Base-by-base conservation (phyloP, 2,888 invertebrate species). In the Cheilosia scutellata region DNA sequence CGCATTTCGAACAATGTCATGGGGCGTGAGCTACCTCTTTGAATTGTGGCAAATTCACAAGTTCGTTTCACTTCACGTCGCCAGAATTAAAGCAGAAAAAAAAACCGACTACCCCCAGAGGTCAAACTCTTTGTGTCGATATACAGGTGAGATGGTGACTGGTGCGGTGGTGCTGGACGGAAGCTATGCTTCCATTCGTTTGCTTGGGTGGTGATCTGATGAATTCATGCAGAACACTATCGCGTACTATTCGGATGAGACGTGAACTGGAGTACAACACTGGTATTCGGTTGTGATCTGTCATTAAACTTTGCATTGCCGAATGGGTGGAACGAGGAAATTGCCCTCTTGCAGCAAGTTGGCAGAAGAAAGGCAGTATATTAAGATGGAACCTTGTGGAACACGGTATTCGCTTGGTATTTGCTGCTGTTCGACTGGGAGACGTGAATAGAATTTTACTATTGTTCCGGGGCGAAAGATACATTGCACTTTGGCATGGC, bases 11-110 rank as follows among this genome's bases (percentile, higher is more conserved):
- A 86, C 86, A 86, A 86, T 86, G 82, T 86, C 86, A 86, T 63
- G 86, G 86, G 86, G 86, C 86, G 86, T 86, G 86, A 86, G 82
- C 86, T 82, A 72, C 82, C 82, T 79, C 71, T 71, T 79, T 71
- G 79, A 84, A 79, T 79, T 84, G 84, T 79, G 79, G 84, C 79
- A 84, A 84, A 84, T 84, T 84, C 84, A 84, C 84, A 84, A 84
- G 79, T 84, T 79, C 84, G 84, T 78, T 79, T 83, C 83, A 83
- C 83, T 74, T 83, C 83, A 83, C 83, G 78, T 74, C 58, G 74
- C 13, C 2, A 31, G 44, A 40, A 53, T 74, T 55, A 20, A 65
- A 57, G 13, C 9, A 25, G 13, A n/a, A 29, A 58, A 51, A 60
- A 29, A 62, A 55, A n/a, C 27, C 27, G 65, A 47, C 84, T 76